Evolutionary conservation across 2,797 vertebrate species (phyloP).

Genomic region (Silurus aristotelis): DNA sequence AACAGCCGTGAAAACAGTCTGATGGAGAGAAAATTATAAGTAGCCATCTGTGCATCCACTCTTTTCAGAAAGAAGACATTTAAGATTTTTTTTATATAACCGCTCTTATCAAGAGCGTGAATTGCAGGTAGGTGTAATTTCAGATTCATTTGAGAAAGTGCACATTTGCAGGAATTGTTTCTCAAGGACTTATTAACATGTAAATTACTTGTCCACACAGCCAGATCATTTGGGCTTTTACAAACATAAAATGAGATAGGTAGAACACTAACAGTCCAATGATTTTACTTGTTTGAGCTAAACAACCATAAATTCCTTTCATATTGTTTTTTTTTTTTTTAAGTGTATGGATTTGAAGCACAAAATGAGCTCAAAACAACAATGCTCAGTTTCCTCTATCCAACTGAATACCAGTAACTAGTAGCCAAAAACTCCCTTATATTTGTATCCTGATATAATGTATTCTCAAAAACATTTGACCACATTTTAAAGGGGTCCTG

Average conservation of each 20-base stretch:
- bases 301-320: constrained; percentile 7
- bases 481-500: background rate
- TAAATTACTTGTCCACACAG: constrained; percentile 52
- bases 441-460: background rate
- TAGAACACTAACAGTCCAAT: constrained; percentile 13
- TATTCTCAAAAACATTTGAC: background rate
- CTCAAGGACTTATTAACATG: constrained; percentile 56
- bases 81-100: constrained; percentile 10
- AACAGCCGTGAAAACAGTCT: constrained; percentile 33
- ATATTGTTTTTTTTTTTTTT: constrained; percentile 20
- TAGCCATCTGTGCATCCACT: constrained; percentile 25
- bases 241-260: constrained; percentile 9
- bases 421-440: background rate
- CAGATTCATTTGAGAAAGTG: constrained; percentile 39
- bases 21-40: constrained; percentile 32
- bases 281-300: constrained; percentile 3
- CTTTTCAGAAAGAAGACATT: constrained; percentile 23
- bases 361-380: constrained; percentile 45
- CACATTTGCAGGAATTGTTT: constrained; percentile 51
- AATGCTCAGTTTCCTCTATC: constrained; percentile 1
- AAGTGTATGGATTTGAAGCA: constrained; percentile 37
- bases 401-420: background rate
- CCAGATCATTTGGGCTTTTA: constrained; percentile 31
- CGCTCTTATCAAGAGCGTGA: background rate
- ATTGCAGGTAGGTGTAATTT: constrained; percentile 44